A percentile compares a stretch with the other conserved stretches of the same genome.
phyloP scores from a whole-genome alignment of 2,797 vertebrate species.

The Falco peregrinus region DNA sequence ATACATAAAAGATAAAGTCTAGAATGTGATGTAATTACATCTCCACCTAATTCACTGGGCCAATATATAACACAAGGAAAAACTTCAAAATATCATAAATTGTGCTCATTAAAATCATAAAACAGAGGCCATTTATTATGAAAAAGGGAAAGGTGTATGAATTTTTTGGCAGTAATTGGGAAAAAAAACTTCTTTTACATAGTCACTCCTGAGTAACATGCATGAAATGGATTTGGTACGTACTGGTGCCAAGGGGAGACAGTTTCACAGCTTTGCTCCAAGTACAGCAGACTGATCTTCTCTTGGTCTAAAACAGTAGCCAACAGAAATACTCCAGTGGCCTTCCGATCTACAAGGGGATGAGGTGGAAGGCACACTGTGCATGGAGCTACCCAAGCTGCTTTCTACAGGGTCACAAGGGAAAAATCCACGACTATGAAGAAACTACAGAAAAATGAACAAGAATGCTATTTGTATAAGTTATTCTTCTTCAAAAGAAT shows the following conservation, averaged over 20 bases:
- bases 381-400: neutral
- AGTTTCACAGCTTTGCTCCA: neutral
- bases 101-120: neutral
- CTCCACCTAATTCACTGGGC: neutral
- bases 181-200: neutral
- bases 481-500: neutral
- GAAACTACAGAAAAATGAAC: neutral
- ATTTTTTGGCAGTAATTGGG: neutral
- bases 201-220: rapidly evolving
- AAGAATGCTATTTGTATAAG: neutral
- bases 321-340: neutral
- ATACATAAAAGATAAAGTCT: neutral
- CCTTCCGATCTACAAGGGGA: neutral
- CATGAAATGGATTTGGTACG: neutral
- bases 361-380: rapidly evolving
- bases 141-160: neutral
- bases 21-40: neutral
- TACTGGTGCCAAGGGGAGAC: neutral
- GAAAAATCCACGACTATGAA: rapidly evolving
- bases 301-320: neutral
- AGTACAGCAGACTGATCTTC: neutral
- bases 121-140: neutral
- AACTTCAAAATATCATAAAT: neutral
- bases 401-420: neutral
- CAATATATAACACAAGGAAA: neutral